phyloP scores from a whole-genome alignment of 2,797 vertebrate genomes.

The Malurus splendens region DNA sequence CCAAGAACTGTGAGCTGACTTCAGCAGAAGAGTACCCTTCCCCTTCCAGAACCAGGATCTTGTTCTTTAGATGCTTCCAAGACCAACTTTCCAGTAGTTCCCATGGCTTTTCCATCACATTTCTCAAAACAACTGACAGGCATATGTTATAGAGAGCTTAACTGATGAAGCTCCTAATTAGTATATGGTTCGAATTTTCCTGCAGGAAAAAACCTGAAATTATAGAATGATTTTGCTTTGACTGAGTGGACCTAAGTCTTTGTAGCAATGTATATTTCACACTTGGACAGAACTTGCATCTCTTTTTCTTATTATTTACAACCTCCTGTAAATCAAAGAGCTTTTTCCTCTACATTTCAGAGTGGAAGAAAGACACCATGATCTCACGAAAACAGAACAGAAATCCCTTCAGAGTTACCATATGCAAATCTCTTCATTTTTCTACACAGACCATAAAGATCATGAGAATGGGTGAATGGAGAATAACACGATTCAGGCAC shows the following conservation, averaged over 20 bases:
- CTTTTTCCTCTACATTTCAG: neutral
- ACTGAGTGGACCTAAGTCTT: neutral
- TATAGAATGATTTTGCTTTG: neutral
- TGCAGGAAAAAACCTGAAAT: neutral
- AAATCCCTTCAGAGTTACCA: neutral
- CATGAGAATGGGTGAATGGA: neutral
- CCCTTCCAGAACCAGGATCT: neutral
- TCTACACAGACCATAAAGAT: neutral
- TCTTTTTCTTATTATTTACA: neutral
- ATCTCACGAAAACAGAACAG: neutral
- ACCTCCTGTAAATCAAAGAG: neutral
- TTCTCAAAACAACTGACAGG: neutral
- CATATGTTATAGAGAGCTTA: neutral
- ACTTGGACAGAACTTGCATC: neutral
- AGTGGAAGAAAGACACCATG: neutral
- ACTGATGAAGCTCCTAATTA: neutral
- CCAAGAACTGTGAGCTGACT: neutral
- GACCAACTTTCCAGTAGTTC: neutral
- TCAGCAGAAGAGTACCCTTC: neutral
- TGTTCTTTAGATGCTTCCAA: neutral
- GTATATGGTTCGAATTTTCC: neutral
- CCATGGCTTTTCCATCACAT: neutral
- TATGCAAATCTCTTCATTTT: neutral
- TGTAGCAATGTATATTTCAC: neutral
- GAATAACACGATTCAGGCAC: neutral